Conservation (phyloP, 2,888 invertebrate genomes). For the Alcis repandata region DNA sequence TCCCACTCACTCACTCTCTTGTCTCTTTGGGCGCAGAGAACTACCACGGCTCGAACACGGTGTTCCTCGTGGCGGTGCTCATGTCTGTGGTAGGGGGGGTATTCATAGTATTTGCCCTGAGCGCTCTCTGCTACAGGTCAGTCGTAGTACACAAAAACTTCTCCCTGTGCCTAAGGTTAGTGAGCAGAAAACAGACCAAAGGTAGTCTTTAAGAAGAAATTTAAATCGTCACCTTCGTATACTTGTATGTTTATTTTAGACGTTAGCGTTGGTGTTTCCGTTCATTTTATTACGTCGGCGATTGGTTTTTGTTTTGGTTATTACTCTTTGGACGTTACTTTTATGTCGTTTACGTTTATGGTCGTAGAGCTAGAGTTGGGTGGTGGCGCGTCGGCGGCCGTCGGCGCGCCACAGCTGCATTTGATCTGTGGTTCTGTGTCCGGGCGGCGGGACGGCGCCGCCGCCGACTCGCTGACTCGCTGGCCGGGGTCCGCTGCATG, state of each 20-base stretch:
- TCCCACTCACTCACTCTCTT: constrained; percentile 71
- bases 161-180: constrained; percentile 99
- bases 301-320: constrained; percentile 78
- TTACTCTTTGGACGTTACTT: constrained; percentile 65
- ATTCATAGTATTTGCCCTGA: constrained; percentile 99
- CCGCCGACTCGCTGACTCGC: constrained; percentile 50
- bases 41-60: constrained; percentile 99
- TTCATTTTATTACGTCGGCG: constrained; percentile 81
- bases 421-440: constrained; percentile 86
- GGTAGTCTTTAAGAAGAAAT: constrained; percentile 88
- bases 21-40: constrained; percentile 92
- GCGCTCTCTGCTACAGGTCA: constrained; percentile 99
- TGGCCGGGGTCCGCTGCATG: constrained; percentile 82
- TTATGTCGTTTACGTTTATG: constrained; percentile 83
- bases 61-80: constrained; percentile 98
- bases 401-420: constrained; percentile 83
- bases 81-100: constrained; percentile 99
- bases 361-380: constrained; percentile 83
- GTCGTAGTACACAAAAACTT: constrained; percentile 99
- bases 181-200: constrained; percentile 94
- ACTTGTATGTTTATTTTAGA: constrained; percentile 86
- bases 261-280: constrained; percentile 85
- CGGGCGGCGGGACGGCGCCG: constrained; percentile 66
- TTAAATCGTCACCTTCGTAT: constrained; percentile 87
- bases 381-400: constrained; percentile 76